These are phyloP conservation scores for Caradrina clavipalpis DNA, from an alignment of 2,888 invertebrate species.

Conservation along the genomic window DNA sequence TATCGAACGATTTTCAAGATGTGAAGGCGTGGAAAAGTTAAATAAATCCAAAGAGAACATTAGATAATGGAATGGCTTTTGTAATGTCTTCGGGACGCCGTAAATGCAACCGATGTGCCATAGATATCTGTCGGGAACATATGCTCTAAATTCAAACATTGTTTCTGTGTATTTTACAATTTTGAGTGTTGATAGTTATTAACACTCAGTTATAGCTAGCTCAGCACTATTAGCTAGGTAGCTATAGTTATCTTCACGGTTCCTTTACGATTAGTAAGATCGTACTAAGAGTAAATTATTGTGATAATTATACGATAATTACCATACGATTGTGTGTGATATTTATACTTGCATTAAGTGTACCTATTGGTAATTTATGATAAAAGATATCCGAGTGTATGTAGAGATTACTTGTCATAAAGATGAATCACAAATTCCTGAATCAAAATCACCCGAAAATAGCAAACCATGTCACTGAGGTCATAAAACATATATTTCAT, in stretches of 20 bases:
- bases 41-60: constrained; percentile 89
- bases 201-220: too few relatives aligned
- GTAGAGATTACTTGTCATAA: not conserved
- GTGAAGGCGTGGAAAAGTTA: constrained; percentile 89
- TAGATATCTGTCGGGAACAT: constrained; percentile 84
- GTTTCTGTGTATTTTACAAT: constrained; percentile 56
- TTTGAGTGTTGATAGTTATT: constrained; percentile 12
- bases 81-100: constrained; percentile 90
- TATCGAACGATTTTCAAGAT: constrained; percentile 88
- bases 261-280: not conserved
- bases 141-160: constrained; percentile 75
- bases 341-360: too few relatives aligned
- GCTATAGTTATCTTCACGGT: not conserved
- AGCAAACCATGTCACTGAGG: not conserved
- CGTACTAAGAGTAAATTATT: too few relatives aligned
- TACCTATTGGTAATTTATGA: too few relatives aligned
- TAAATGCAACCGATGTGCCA: constrained; percentile 89
- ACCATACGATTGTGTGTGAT: too few relatives aligned
- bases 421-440: not conserved
- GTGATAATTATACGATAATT: too few relatives aligned
- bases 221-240: too few relatives aligned
- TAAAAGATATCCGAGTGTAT: too few relatives aligned
- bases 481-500: constrained; percentile 11
- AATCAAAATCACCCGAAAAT: not conserved
- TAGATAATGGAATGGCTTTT: constrained; percentile 90